Evolutionary conservation across 1,140 invertebrate genomes (phyloP).

Genomic region (Drosophila teissieri): DNA sequence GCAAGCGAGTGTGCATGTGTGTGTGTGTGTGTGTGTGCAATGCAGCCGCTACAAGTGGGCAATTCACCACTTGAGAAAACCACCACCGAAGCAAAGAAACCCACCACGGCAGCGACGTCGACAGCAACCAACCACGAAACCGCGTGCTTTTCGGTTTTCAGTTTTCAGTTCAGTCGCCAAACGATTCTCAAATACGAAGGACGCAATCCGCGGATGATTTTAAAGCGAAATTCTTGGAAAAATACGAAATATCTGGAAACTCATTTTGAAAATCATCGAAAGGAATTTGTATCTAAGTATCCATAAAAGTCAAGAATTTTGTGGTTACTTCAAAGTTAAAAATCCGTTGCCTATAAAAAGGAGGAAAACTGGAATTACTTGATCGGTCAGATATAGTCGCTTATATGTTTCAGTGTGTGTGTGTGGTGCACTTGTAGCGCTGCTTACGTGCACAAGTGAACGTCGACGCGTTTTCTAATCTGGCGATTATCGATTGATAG

Average conservation of each 20-base stretch:
- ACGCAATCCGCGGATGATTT: slow-evolving; percentile 40
- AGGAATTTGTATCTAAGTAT: too few relatives aligned
- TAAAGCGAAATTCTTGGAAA: neutral
- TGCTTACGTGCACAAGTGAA: slow-evolving; percentile 78
- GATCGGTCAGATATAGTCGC: slow-evolving; percentile 44
- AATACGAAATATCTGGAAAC: neutral
- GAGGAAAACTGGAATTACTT: slow-evolving; percentile 71
- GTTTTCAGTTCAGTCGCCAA: slow-evolving; percentile 28
- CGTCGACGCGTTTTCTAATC: slow-evolving; percentile 76
- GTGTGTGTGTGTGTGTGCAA: neutral
- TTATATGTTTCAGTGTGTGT: slow-evolving; percentile 22
- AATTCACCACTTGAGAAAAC: slow-evolving; percentile 65
- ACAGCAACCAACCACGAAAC: slow-evolving; percentile 50
- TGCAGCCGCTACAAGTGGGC: slow-evolving; percentile 43
- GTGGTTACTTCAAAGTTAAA: too few relatives aligned
- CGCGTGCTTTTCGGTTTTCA: slow-evolving; percentile 48
- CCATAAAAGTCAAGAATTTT: too few relatives aligned
- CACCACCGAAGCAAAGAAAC: slow-evolving; percentile 54
- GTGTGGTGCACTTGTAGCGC: slow-evolving; percentile 74
- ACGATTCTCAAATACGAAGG: slow-evolving; percentile 45
- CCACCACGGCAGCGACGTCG: slow-evolving; percentile 28
- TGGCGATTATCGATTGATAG: slow-evolving; percentile 78
- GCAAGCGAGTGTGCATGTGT: neutral
- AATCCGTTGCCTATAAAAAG: slow-evolving; percentile 15
- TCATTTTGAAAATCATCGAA: neutral